Base-by-base conservation (phyloP, 64 coral and sea anemone genomes). In the Pocillopora verrucosa region DNA sequence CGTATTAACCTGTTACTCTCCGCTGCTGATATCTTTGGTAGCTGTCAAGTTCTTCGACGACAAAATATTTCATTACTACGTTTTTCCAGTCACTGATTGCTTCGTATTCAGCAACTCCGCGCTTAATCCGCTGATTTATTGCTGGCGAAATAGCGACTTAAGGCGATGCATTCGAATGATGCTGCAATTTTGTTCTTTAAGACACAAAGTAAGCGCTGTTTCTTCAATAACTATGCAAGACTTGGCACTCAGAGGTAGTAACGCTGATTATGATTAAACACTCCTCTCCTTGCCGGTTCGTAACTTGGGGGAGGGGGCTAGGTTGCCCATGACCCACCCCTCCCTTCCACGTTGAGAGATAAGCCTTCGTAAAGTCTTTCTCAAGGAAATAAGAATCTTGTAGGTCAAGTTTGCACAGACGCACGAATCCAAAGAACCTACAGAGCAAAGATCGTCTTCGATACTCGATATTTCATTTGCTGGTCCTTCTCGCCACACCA, bases 121-220 rank as follows among this genome's bases (percentile, higher is more conserved):
- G n/a, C 89, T 91, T 16, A 91, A 84, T 84, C 89, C 89, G 14
- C 34, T 81, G n/a, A 91, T 91, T 19, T 91, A 91, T 56, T 84
- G 89, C 72, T 91, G 89, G 89, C 79, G 89, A 17, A 91, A 77
- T 76, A 26, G 51, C 20, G 79, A 91, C 11, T 59, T 91, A 6
- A 79, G 51, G 57, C 77, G 56, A n/a, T 79, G 77, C 57, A 79
- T 79, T 14, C 22, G 22, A 24, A 60, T 5, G n/a, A 1, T 79
- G 56, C 11, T 60, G 13, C 20, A 57, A 79, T 59, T 79, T 13
- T 70, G 22, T 70, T 70, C 67, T 70, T 0, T 24, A 70, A 22
- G 67, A 70, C 67, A 70, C 10, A 20, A 20, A 11, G 20, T n/a
- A 24, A 70, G 2, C 19, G 20, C 10, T 0, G 11, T n/a, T 9